phyloP scores from a whole-genome alignment of 2,113 vertebrate species.

The Marmota monax region DNA sequence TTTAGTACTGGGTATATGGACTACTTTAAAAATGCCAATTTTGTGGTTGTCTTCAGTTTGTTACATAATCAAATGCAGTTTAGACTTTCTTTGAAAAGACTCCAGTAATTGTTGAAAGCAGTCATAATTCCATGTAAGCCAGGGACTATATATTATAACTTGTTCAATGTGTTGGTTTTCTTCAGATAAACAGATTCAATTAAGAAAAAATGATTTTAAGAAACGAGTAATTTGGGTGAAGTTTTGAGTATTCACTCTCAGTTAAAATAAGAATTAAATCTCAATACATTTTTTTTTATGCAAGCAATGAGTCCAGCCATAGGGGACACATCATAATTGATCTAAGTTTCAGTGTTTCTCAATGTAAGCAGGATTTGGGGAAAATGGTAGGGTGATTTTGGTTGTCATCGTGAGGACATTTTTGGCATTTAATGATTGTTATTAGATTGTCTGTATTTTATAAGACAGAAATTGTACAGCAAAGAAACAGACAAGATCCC shows the following conservation, averaged over 20 bases:
- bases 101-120: conserved; percentile 53
- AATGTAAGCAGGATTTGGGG: too few species aligned
- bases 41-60: background rate
- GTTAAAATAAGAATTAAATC: background rate
- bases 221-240: conserved; percentile 25
- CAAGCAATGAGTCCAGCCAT: too few species aligned
- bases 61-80: background rate
- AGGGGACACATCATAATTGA: too few species aligned
- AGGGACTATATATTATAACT: background rate
- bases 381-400: too few species aligned
- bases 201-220: background rate
- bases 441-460: too few species aligned
- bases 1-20: conserved; percentile 13
- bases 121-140: background rate
- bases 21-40: background rate
- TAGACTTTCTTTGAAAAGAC: conserved; percentile 35
- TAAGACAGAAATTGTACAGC: too few species aligned
- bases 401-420: too few species aligned
- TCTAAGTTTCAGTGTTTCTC: too few species aligned
- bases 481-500: too few species aligned
- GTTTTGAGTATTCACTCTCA: background rate
- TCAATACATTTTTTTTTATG: too few species aligned
- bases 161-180: conserved; percentile 22
- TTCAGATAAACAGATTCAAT: conserved; percentile 27
- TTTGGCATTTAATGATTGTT: too few species aligned